Evolutionary conservation across 2,113 vertebrate genomes (phyloP).

Genomic region (Empidonax alnorum): DNA sequence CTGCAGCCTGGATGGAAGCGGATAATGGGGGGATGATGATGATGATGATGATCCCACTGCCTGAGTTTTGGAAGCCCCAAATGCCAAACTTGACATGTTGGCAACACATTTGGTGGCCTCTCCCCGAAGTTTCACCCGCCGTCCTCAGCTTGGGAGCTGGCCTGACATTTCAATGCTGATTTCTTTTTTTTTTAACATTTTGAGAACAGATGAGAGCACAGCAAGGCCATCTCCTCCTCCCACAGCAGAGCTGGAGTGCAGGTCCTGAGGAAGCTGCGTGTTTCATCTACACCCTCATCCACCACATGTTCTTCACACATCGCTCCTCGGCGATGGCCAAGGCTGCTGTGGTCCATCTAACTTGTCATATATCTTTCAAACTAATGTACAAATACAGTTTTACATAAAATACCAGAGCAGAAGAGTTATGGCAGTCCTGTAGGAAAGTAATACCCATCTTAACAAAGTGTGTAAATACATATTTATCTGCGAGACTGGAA

Average conservation of each 20-base stretch:
- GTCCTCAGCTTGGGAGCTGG: background rate
- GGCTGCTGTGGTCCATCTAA: background rate
- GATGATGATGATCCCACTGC: background rate
- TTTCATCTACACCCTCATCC: background rate
- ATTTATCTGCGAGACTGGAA: slow-evolving; percentile 64
- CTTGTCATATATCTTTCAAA: background rate
- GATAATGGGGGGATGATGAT: background rate
- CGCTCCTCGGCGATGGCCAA: background rate
- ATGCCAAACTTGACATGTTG: background rate
- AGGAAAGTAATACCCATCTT: slow-evolving; percentile 48
- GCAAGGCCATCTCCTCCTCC: background rate
- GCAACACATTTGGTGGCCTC: background rate
- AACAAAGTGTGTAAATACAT: slow-evolving; percentile 66
- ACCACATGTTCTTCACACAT: accelerated
- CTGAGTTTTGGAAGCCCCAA: background rate
- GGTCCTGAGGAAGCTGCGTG: background rate
- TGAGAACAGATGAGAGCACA: background rate
- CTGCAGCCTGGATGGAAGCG: background rate
- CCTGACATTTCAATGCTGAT: background rate
- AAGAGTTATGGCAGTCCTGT: slow-evolving; percentile 39
- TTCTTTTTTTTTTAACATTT: background rate
- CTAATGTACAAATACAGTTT: background rate
- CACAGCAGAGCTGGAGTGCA: background rate
- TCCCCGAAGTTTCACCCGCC: background rate
- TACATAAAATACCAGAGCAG: background rate